phyloP scores from a whole-genome alignment of 2,888 invertebrate genomes.

The Gymnoscelis rufifasciata region DNA sequence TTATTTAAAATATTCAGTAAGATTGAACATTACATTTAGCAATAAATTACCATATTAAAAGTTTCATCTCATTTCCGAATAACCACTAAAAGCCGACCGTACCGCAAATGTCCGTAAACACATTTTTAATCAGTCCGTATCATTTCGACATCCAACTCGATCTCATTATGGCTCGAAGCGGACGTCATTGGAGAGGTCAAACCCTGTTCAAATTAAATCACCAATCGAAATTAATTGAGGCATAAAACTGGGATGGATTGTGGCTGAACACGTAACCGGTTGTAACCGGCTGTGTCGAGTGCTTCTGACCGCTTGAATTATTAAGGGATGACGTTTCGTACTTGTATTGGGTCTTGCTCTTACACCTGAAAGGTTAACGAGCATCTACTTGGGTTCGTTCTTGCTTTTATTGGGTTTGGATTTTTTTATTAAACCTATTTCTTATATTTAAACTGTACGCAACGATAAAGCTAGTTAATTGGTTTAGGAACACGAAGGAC shows the following conservation, averaged over 20 bases:
- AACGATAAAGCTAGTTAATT: conserved; percentile 12
- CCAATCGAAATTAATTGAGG: conserved; percentile 54
- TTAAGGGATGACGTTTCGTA: conserved; percentile 20
- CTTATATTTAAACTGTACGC: not conserved
- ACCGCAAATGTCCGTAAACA: conserved; percentile 23
- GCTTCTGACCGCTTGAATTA: conserved; percentile 26
- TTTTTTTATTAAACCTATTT: too few relatives aligned
- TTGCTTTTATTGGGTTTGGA: too few relatives aligned
- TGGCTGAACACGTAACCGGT: conserved; percentile 31
- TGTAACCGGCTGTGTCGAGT: conserved; percentile 35
- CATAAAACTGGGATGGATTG: conserved; percentile 40
- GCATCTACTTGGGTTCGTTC: not conserved
- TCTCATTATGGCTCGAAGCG: conserved; percentile 43
- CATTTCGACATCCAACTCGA: conserved; percentile 34
- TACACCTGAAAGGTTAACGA: not conserved
- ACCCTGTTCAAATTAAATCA: conserved; percentile 51
- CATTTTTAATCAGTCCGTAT: conserved; percentile 33
- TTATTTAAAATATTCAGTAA: too few relatives aligned
- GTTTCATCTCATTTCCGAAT: conserved; percentile 9
- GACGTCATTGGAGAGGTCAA: conserved; percentile 43
- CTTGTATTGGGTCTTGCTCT: conserved; percentile 10
- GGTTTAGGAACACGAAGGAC: conserved; percentile 24
- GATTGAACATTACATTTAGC: too few relatives aligned
- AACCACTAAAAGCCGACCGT: conserved; percentile 9
- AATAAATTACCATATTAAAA: conserved; percentile 3